Evolutionary conservation across 2,797 vertebrate genomes (phyloP), one percentile per base, ranked within the genome.

Genomic region (Gallirallus australis): DNA sequence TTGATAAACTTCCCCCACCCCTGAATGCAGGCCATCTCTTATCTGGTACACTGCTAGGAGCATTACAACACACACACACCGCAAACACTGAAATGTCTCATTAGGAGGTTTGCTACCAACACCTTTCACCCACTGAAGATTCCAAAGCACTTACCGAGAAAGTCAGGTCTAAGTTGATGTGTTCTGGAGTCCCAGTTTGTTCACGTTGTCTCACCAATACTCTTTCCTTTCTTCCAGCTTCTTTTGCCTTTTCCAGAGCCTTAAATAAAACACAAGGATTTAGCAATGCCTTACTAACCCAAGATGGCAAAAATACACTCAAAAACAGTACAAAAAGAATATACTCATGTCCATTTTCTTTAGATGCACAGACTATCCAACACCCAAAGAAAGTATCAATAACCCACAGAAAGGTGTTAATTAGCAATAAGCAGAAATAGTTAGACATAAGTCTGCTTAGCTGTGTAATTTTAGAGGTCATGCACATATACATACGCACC

Each of bases 211-310:
- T 98, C 95, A 99, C 98, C 97, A 99, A 94, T 2, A 98, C 97
- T 94, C 99, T 97, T 97, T 99, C 99, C 94, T 99, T 99, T 96
- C 99, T 98, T 57, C 99, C 99, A 16, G 99, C 99, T 91, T 99
- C 99, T 98, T 99, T 99, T 66, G 99, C 99, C 89, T 99, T 99
- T 96, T 99, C 99, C 93, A 99, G 98, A 94, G 99, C 98, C 99
- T 99, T 94, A 76, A 96, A 90, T 52, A 69, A 97, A 85, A 95
- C 14, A 71, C 39, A 16, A 90, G 7, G 85, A 50, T 94, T 93
- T 75, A 93, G 71, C 25, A 85, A 50, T 39, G 18, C 18, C 56
- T 89, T 75, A 95, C 11, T n/a, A 50, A 65, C 12, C 7, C n/a
- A 76, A 39, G n/a, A 31, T 7, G 18, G 53, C 28, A 65, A 63